These are phyloP conservation scores for Xenopus borealis DNA, from an alignment of 2,113 vertebrate species.

Conservation along the genomic window DNA sequence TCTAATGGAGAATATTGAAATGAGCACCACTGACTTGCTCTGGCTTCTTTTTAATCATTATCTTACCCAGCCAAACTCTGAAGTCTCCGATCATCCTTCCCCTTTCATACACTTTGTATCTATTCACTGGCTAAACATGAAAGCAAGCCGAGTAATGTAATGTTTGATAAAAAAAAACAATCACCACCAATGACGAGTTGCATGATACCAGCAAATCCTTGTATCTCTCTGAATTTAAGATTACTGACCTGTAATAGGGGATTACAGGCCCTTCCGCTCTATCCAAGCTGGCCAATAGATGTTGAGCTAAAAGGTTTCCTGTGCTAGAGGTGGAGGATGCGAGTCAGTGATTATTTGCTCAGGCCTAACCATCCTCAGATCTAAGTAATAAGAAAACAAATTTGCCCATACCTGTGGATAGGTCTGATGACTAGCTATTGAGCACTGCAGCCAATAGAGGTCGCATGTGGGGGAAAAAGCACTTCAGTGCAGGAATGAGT, in stretches of 20 bases:
- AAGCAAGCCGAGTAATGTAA: not conserved
- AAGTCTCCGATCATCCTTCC: not conserved
- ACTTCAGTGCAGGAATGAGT: too few species aligned
- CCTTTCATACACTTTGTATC: not conserved
- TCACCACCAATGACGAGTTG: not conserved
- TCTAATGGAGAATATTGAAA: too few species aligned
- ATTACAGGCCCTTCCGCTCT: not conserved
- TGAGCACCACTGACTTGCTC: too few species aligned
- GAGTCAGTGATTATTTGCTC: not conserved
- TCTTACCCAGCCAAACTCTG: not conserved
- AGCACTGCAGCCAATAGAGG: too few species aligned
- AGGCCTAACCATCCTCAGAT: not conserved
- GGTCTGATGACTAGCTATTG: too few species aligned
- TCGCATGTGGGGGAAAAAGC: too few species aligned
- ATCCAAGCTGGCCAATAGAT: not conserved
- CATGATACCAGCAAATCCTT: slow-evolving; percentile 15
- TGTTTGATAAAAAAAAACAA: slow-evolving; percentile 8
- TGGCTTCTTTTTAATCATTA: not conserved
- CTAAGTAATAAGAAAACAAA: not conserved
- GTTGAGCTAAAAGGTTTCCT: not conserved
- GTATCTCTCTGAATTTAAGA: slow-evolving; percentile 22
- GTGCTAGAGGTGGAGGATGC: not conserved
- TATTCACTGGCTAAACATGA: not conserved
- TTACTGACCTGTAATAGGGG: slow-evolving; percentile 37
- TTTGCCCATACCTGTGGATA: not conserved